A percentile compares a stretch with the other conserved stretches of the same genome.
phyloP scores from a whole-genome alignment of 1,140 invertebrate genomes.

The Odontomachus brunneus region DNA sequence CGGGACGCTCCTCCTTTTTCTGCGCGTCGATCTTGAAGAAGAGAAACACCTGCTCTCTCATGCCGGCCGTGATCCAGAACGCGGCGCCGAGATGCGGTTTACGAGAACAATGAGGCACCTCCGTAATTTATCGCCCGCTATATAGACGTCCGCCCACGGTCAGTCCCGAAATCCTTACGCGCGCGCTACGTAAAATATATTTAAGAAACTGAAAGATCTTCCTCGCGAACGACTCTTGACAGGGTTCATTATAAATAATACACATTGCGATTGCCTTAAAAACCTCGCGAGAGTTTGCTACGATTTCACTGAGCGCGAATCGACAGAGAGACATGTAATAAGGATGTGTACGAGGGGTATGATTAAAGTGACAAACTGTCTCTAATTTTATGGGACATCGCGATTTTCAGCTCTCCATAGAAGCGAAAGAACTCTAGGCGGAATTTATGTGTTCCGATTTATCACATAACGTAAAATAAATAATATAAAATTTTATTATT shows the following conservation, averaged over 20 bases:
- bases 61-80: constrained; percentile 24
- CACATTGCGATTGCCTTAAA: constrained; percentile 29
- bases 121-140: constrained; percentile 62
- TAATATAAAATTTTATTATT: too few relatives aligned
- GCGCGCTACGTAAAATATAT: constrained; percentile 28
- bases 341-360: too few relatives aligned
- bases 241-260: constrained; percentile 47
- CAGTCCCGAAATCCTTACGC: constrained; percentile 41
- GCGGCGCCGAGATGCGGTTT: constrained; percentile 48
- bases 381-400: too few relatives aligned
- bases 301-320: background rate
- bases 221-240: constrained; percentile 14
- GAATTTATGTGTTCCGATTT: too few relatives aligned
- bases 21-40: constrained; percentile 52
- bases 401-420: too few relatives aligned
- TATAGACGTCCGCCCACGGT: constrained; percentile 54
- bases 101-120: constrained; percentile 64
- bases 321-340: background rate
- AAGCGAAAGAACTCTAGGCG: too few relatives aligned
- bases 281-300: background rate
- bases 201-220: constrained; percentile 32
- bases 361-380: too few relatives aligned
- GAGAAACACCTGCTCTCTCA: constrained; percentile 62
- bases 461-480: too few relatives aligned
- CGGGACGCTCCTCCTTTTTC: constrained; percentile 11